Base-by-base conservation (phyloP, 2,113 vertebrate genomes). In the Rhinolophus ferrumequinum region DNA sequence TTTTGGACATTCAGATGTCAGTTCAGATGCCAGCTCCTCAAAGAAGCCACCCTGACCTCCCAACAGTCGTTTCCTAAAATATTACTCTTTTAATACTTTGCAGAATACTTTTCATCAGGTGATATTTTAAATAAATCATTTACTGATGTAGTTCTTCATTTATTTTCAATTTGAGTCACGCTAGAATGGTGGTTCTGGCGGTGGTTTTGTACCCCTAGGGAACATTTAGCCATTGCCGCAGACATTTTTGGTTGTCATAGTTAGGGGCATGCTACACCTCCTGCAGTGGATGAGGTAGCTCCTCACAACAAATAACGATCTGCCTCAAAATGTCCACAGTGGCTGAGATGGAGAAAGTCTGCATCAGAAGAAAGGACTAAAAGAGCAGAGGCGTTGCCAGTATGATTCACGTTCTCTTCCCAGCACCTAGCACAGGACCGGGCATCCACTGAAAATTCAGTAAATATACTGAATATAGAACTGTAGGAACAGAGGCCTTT, bases 121-220 rank as follows among this genome's bases (percentile, higher is more conserved):
- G 62, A 52, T 54, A 11, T 92, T 77, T 69, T 86, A 56, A 60
- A 60, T 3, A 60, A 60, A 35, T 84, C 26, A 90, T 84, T 58
- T 79, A 35, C 52, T 82, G 73, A 47, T 90, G 91, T 47, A 21
- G 72, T 93, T 87, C 18, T 26, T 94, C 33, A 66, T 87, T 85
- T 47, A 50, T 88, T 97, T 72, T 92, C 50, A 86, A 35, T 76
- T 16, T 72, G 44, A 44, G 38, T 70, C n/a, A 77, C 3, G 66
- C 22, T 28, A 75, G 14, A 80, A 85, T 14, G 56, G 6, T 83
- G 21, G 8, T 80, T 60, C 15, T 70, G 19, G 18, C 22, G 14
- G 18, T 77, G 19, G 30, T 88, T 96, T 88, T 30, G 8, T 5
- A 15, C n/a, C 33, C 8, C 41, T 6, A 30, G 70, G 38, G 66